phyloP scores from a whole-genome alignment of 2,888 invertebrate species.

The Alsophila aescularia region DNA sequence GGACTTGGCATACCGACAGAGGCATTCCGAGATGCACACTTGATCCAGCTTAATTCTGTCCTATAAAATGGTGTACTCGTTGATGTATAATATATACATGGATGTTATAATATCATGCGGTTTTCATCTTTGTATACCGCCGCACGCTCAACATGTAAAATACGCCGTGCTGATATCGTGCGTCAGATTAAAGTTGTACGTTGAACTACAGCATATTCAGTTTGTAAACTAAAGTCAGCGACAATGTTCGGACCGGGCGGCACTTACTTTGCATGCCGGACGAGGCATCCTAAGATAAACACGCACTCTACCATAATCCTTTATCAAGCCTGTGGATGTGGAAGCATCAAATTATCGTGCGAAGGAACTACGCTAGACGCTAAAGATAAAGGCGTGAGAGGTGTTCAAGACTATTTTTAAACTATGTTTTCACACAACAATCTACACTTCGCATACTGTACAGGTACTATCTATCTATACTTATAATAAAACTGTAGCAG shows the following conservation, averaged over 20 bases:
- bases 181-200: too few species aligned
- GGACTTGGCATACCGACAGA: slow-evolving; percentile 48
- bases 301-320: too few species aligned
- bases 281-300: background rate
- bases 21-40: slow-evolving; percentile 42
- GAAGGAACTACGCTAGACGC: background rate
- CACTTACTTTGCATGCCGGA: background rate
- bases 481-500: too few species aligned
- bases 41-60: slow-evolving; percentile 10
- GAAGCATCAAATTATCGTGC: background rate
- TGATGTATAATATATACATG: too few species aligned
- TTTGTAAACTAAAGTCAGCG: background rate
- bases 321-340: background rate
- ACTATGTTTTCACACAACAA: too few species aligned
- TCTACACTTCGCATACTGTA: too few species aligned
- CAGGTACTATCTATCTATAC: too few species aligned
- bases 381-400: slow-evolving; percentile 2
- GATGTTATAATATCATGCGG: too few species aligned
- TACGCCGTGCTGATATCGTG: too few species aligned
- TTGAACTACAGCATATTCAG: background rate
- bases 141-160: background rate
- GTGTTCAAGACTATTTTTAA: slow-evolving; percentile 7
- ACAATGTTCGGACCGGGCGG: background rate
- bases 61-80: background rate
- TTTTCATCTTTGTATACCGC: background rate